Evolutionary conservation across 2,113 vertebrate species (phyloP), one percentile per base, ranked within the genome.

Genomic region (Apus apus): DNA sequence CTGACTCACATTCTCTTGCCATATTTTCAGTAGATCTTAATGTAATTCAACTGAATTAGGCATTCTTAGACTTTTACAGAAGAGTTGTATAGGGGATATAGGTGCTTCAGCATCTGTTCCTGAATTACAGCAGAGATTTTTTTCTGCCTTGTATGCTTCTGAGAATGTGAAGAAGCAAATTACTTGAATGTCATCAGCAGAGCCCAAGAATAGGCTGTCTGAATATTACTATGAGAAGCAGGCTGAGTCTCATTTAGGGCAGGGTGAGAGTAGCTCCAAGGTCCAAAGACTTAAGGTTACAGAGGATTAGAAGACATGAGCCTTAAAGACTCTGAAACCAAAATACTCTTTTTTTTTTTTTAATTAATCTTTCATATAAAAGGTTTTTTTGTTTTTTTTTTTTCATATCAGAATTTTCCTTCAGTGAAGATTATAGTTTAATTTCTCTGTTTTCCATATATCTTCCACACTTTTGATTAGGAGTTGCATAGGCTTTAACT

Each of bases 21-120:
- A 23, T 70, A 60, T 93, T 88, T 92, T 90, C 62, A 61, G n/a
- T 51, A 72, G 82, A 25, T 93, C 20, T 75, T 92, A 74, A 72
- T 72, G 32, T 56, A 60, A 65, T 81, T 85, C 56, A 66, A 9
- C 18, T 38, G 70, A 70, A 85, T 85, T 45, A 66, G 12, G 11
- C 10, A 34, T 74, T 74, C 30, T 85, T 38, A 58, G 30, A 53
- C 18, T 6, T 62, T 74, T 48, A 38, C 20, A 71, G 36, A 32
- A 40, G n/a, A 85, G 21, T 0, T 40, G n/a, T 78, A 16, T 66
- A 32, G 29, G 32, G 21, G 13, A 70, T 53, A 50, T 5, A 78
- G 61, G 46, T 90, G 5, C 70, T 85, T 74, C 30, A 82, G 70
- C n/a, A 34, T 17, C 56, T 70, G 20, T 73, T 77, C 36, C 30